Evolutionary conservation across 2,113 vertebrate genomes (phyloP).

Genomic region (Lepisosteus osseus): DNA sequence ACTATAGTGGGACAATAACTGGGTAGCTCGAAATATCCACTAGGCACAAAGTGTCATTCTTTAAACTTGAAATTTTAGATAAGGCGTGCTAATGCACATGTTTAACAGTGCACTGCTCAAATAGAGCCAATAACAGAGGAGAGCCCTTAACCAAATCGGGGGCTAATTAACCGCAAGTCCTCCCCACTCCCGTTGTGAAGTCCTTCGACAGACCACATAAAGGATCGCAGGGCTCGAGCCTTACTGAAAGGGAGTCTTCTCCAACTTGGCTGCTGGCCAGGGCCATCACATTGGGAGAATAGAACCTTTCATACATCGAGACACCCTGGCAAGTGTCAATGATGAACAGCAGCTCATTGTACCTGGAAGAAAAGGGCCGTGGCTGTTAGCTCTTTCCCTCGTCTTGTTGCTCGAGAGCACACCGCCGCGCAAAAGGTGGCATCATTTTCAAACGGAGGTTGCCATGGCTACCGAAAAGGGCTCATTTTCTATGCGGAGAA

Average conservation of each 20-base stretch:
- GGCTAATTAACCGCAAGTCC: no score
- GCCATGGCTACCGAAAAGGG: neutral
- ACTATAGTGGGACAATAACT: no score
- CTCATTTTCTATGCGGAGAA: neutral
- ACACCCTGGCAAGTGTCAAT: slow-evolving; percentile 98
- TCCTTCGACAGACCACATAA: neutral
- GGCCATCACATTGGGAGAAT: slow-evolving; percentile 96
- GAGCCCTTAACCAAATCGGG: no score
- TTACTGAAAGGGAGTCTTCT: slow-evolving; percentile 95
- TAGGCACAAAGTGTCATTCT: no score
- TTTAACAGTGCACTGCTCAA: no score
- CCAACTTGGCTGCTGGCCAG: slow-evolving; percentile 96
- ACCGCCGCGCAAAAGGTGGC: neutral
- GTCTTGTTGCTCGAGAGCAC: neutral
- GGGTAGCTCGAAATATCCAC: no score
- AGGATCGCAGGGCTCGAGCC: slow-evolving; percentile 35
- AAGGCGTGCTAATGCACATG: no score
- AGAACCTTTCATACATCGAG: slow-evolving; percentile 98
- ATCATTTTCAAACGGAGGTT: neutral
- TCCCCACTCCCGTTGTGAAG: no score
- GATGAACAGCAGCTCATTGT: slow-evolving; percentile 95
- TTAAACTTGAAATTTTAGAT: no score
- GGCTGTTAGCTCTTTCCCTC: neutral
- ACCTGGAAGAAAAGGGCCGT: slow-evolving; percentile 66
- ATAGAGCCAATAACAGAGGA: no score